These are phyloP conservation scores for Archips crataeganus DNA, from an alignment of 2,888 invertebrate genomes.

Conservation along the genomic window DNA sequence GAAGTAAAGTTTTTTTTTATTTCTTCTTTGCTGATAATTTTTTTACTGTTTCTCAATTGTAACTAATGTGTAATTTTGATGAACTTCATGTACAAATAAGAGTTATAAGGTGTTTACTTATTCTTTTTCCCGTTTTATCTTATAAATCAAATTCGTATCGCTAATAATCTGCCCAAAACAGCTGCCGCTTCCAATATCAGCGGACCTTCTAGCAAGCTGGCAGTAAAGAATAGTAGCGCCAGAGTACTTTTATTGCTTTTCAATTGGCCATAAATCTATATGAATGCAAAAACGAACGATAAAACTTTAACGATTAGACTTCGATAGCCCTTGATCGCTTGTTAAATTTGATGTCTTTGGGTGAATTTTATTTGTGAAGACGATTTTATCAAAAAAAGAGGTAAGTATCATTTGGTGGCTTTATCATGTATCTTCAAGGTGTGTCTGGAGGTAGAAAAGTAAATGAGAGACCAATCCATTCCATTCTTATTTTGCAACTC, in stretches of 20 bases:
- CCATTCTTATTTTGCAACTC: neutral
- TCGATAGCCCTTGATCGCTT: slow-evolving; percentile 42
- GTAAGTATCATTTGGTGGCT: neutral
- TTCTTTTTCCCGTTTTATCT: neutral
- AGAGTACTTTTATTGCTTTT: slow-evolving; percentile 56
- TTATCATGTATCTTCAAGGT: neutral
- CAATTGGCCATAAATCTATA: slow-evolving; percentile 57
- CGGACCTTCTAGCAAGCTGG: slow-evolving; percentile 28
- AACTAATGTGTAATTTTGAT: too few species aligned
- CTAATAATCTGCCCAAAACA: slow-evolving; percentile 17
- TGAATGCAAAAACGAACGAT: slow-evolving; percentile 56
- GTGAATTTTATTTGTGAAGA: slow-evolving; percentile 27
- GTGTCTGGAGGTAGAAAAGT: neutral
- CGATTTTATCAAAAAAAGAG: neutral
- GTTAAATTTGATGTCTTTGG: slow-evolving; percentile 38
- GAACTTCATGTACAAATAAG: too few species aligned
- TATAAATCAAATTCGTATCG: slow-evolving; percentile 1
- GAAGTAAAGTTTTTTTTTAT: too few species aligned
- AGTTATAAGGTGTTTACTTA: too few species aligned
- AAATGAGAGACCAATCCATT: neutral
- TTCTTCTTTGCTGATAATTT: too few species aligned
- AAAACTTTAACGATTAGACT: slow-evolving; percentile 47
- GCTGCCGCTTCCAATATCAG: slow-evolving; percentile 24
- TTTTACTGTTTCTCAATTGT: too few species aligned
- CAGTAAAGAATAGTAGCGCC: slow-evolving; percentile 45